Evolutionary conservation across 2,888 invertebrate genomes (phyloP).

Genomic region (Apoderus coryli): DNA sequence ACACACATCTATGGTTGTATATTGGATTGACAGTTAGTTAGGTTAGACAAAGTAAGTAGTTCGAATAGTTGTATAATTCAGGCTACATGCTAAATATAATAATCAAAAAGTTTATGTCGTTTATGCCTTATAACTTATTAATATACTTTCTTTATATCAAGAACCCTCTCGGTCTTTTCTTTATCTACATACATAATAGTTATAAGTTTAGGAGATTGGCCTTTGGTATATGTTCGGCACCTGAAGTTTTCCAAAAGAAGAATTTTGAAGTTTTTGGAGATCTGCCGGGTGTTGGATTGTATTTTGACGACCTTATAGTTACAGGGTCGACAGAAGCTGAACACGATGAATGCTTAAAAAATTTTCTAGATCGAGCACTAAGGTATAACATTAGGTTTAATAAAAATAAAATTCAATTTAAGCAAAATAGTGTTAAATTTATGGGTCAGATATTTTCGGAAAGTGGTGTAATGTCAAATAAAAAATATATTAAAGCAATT

Average conservation of each 20-base stretch:
- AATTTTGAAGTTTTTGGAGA: slow-evolving; percentile 17
- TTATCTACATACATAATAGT: too few species aligned
- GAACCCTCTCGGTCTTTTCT: too few species aligned
- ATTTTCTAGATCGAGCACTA: slow-evolving; percentile 14
- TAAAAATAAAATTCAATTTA: slow-evolving; percentile 13
- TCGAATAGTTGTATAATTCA: too few species aligned
- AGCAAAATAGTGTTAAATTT: slow-evolving; percentile 14
- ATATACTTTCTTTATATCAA: too few species aligned
- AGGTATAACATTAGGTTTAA: slow-evolving; percentile 16
- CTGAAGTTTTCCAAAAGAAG: too few species aligned
- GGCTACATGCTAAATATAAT: too few species aligned
- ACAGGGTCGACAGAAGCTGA: slow-evolving; percentile 13
- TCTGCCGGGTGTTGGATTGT: slow-evolving; percentile 14
- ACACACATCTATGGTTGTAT: too few species aligned
- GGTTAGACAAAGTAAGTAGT: too few species aligned
- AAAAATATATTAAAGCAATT: slow-evolving; percentile 16
- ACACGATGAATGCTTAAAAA: slow-evolving; percentile 14
- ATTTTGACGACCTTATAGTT: slow-evolving; percentile 16
- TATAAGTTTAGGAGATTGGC: slow-evolving; percentile 3
- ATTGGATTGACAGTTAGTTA: too few species aligned
- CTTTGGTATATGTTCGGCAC: too few species aligned
- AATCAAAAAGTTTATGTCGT: too few species aligned
- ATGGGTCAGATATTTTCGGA: slow-evolving; percentile 15
- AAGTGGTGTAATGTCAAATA: slow-evolving; percentile 12
- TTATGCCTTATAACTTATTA: too few species aligned